Base-by-base conservation (phyloP, 2,888 invertebrate species). In the Chesias legatella region DNA sequence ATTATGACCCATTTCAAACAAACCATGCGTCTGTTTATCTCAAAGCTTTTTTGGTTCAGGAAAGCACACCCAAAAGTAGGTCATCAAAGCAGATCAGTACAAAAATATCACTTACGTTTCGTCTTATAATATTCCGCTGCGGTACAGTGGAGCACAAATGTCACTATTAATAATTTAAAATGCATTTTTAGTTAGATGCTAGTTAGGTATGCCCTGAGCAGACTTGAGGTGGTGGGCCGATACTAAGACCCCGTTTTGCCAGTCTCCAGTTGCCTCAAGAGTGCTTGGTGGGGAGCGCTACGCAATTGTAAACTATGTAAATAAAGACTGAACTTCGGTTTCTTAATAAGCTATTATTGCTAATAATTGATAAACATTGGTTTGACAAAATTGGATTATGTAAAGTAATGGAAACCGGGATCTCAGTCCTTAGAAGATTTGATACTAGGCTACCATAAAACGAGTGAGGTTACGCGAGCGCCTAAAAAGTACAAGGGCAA, bases 251-350 rank as follows among this genome's bases (percentile, higher is more conserved):
- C 61, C 57, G 58, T 66, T 57, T 56, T 58, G 60, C 57, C 63
- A 57, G 65, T 60, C 65, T 60, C 64, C 60, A 58, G 67, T 59
- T 59, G 60, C 64, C 56, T 65, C 67, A 67, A 67, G 64, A 65
- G 53, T 35, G 51, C 36, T 37, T 37, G 73, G 84, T 68, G 86
- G 84, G 85, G 86, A 67, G 70, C 44, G 44, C 51, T 69, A 72
- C 79, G 84, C 84, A 86, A 84, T 83, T 79, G 74, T 76, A 66
- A 73, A 69, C 73, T 77, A 77, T 76, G 81, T 77, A 81, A 85
- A 84, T 79, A 84, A 73, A 73, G 70, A 62, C 73, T 77, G 68
- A 80, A 78, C 69, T 74, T 78, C 53, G 61, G 57, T 75, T 72
- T 69, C 67, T 55, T 58, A n/a, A n/a, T n/a, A 71, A 71, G 66